Evolutionary conservation across 1,140 invertebrate species (phyloP), one percentile per base, ranked within the genome.

Genomic region (Megalopta genalis): DNA sequence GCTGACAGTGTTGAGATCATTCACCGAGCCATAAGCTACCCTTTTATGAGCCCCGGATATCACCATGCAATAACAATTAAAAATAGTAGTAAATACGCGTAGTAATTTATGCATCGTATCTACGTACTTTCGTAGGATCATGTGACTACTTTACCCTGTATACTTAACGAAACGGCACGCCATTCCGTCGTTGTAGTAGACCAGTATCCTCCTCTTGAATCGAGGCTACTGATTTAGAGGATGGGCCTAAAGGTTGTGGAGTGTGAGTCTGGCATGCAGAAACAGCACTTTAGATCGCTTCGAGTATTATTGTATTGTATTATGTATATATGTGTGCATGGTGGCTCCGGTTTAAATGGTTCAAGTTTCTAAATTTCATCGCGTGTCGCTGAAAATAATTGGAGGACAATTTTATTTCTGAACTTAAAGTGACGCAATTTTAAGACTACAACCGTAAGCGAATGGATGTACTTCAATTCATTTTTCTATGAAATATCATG

Each of bases 311-410:
- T 76, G 64, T 85, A 72, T 64, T 64, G 27, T 75, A 66, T 37
- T 66, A 60, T 88, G 83, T 82, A 85, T 84, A 88, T 86, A 68
- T 39, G 75, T 59, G 49, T 74, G 32, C 68, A 76, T 71, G 72
- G 63, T 84, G 72, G 79, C 73, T 80, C 68, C 49, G 75, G 60
- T 21, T 54, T 75, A n/a, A 39, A 5, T 7, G 1, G 25, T 32
- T 6, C 7, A 14, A 21, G 12, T 42, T 21, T 14, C 18, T 0
- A 16, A 10, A 5, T 27, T 6, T 21, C 21, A 4, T n/a, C 18
- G 25, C 1, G 25, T 2, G 5, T 21, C 2, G 2, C 27, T 63
- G 27, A 32, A 37, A 63, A 21, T 9, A 63, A 63, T 63, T 37
- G 18, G 3, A 21, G 27, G 27, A 63, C 32, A 7, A 8, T 62